Evolutionary conservation across 2,888 invertebrate species (phyloP).

Genomic region (Exocentrus adspersus): DNA sequence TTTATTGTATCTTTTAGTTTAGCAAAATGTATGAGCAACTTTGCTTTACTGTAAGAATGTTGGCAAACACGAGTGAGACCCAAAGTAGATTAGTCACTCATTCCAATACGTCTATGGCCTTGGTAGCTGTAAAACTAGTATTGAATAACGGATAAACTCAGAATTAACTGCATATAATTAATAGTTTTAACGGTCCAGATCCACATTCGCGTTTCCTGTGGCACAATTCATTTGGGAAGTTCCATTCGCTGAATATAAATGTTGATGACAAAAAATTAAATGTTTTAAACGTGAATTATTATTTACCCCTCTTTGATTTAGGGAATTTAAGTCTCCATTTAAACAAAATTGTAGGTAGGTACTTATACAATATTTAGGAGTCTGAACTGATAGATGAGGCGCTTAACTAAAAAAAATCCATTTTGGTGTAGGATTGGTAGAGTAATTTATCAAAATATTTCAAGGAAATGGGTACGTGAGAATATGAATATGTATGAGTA

Average conservation of each 20-base stretch:
- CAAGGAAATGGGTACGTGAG: neutral
- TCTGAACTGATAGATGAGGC: no score
- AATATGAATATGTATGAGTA: neutral
- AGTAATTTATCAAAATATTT: neutral
- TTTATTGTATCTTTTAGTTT: no score
- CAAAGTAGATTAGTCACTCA: constrained; percentile 13
- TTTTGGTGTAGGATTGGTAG: no score
- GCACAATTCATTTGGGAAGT: constrained; percentile 3
- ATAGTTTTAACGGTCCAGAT: constrained; percentile 10
- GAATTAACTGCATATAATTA: constrained; percentile 6
- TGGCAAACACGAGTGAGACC: neutral
- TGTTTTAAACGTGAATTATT: no score
- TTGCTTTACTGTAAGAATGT: no score
- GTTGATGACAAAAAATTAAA: no score
- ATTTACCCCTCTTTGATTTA: no score
- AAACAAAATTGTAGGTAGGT: no score
- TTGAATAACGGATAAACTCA: constrained; percentile 28
- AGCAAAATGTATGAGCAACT: no score
- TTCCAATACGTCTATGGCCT: constrained; percentile 31
- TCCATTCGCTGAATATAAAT: neutral
- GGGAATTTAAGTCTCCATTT: no score
- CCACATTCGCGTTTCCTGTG: constrained; percentile 28
- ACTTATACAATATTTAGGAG: no score
- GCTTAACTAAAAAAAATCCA: no score
- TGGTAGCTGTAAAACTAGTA: constrained; percentile 25